phyloP scores from a whole-genome alignment of 1,140 invertebrate genomes.

The Drosophila kikkawai region DNA sequence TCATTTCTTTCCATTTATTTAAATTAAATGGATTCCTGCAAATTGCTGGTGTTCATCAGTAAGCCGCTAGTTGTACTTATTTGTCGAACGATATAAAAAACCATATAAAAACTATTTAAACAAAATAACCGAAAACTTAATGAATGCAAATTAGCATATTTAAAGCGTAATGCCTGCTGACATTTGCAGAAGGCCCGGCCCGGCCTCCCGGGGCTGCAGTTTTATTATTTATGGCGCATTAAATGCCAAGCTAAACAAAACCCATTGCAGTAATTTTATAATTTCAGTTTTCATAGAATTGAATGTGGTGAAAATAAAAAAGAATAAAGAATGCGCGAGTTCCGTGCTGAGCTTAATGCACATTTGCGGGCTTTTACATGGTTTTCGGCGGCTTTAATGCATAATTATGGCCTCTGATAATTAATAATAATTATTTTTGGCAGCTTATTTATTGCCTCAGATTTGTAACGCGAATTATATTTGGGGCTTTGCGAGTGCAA shows the following conservation, averaged over 20 bases:
- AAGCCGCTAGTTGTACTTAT: conserved; percentile 10
- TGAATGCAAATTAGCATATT: conserved; percentile 78
- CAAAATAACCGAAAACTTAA: conserved; percentile 55
- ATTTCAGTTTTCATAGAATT: conserved; percentile 27
- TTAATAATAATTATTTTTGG: conserved; percentile 75
- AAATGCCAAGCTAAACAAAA: conserved; percentile 64
- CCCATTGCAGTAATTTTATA: conserved; percentile 19
- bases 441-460: conserved; percentile 70
- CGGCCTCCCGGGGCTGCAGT: conserved; percentile 18
- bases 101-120: conserved; percentile 37
- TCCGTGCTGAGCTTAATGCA: conserved; percentile 26
- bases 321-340: neutral
- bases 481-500: conserved; percentile 10
- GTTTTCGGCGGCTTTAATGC: conserved; percentile 39
- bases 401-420: conserved; percentile 67
- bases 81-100: neutral
- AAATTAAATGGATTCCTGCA: neutral
- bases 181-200: conserved; percentile 58
- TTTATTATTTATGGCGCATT: conserved; percentile 77
- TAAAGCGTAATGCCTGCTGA: conserved; percentile 74
- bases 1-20: neutral
- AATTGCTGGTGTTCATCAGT: conserved; percentile 8
- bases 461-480: conserved; percentile 66
- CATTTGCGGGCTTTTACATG: conserved; percentile 40
- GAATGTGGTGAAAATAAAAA: neutral